Evolutionary conservation across 2,797 vertebrate species (phyloP), one percentile per base, ranked within the genome.

Genomic region (Bovichtus variegatus): DNA sequence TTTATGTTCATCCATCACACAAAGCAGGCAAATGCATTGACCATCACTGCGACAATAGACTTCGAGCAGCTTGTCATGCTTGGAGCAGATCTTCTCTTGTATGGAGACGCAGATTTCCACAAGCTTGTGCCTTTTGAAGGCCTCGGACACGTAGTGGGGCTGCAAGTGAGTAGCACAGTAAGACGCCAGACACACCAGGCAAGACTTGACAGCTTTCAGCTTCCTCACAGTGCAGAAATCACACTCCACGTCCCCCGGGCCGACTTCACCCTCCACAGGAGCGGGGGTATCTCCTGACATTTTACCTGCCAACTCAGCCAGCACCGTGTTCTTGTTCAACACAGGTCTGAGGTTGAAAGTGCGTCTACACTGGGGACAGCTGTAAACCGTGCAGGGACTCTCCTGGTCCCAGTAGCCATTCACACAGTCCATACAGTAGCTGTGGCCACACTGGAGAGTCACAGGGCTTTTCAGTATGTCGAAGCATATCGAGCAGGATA

Each of bases 101-200:
- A 98, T 91, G 83, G 96, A 79, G 0, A 95, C 91, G 0, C 81
- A 61, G 9, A 75, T 82, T 6, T 87, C 74, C 74, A 95, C 94
- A 25, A 98, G 91, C 59, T 82, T 91, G 94, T 98, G 97, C 85
- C 93, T 94, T 82, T 78, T 94, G 85, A 97, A 97, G 0, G 95
- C 95, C 0, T 95, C 94, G 73, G 95, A 97, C 47, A 96, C 94
- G 19, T 86, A 89, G 92, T 98, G 97, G 5, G 97, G 97, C 86
- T 72, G 88, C 58, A 98, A 76, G 88, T 98, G 97, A 63, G 94
- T 93, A 15, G 69, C 25, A 85, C 97, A 98, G 93, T 96, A 98
- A 29, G 97, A 97, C 1, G 96, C 97, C 92, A 97, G 92, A 89
- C 97, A 98, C 78, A 96, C 96, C 57, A 98, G 94, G 74, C 97